Conservation (phyloP, 2,888 invertebrate species). For the Lepidocyrtinus sp. region DNA sequence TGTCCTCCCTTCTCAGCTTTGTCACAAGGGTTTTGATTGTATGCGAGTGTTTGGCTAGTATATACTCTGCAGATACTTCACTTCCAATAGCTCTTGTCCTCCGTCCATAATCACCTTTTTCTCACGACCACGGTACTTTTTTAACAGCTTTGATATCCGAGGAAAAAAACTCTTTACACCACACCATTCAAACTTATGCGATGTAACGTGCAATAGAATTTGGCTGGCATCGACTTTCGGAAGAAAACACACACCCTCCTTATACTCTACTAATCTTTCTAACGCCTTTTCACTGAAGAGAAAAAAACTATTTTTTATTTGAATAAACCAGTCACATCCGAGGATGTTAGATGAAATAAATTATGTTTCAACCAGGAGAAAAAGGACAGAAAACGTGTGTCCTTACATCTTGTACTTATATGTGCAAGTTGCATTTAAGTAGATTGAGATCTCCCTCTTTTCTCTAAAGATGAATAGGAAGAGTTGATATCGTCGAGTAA, state of each 20-base stretch:
- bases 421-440: constrained; percentile 39
- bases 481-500: too few species aligned
- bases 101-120: constrained; percentile 22
- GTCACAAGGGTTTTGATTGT: constrained; percentile 47
- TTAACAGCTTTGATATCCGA: background rate
- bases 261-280: background rate
- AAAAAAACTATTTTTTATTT: constrained; percentile 44
- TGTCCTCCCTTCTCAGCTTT: background rate
- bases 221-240: background rate
- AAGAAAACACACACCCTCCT: constrained; percentile 32
- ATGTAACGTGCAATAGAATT: background rate
- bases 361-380: constrained; percentile 43
- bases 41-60: background rate
- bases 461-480: constrained; percentile 7
- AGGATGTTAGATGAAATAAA: constrained; percentile 49
- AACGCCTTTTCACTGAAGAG: constrained; percentile 23
- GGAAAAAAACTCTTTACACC: background rate
- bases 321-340: constrained; percentile 54
- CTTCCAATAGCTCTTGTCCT: constrained; percentile 21
- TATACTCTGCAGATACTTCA: background rate
- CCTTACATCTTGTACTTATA: constrained; percentile 8
- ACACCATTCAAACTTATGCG: background rate
- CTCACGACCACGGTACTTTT: background rate
- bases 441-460: constrained; percentile 38
- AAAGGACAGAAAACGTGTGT: constrained; percentile 49